These are phyloP conservation scores for Eupeodes corollae DNA, from an alignment of 1,140 invertebrate genomes.

Conservation along the genomic window DNA sequence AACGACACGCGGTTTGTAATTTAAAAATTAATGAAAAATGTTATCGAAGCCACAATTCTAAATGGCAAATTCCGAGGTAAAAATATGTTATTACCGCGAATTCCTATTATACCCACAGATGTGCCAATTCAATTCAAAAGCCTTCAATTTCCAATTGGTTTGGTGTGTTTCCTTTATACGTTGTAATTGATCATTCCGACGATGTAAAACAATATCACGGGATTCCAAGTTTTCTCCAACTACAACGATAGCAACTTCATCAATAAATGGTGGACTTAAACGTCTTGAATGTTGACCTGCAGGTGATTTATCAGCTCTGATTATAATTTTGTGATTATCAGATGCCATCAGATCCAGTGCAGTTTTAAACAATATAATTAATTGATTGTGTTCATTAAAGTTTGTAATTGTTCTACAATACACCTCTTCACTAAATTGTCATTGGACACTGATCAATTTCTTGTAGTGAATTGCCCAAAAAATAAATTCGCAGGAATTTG, in stretches of 20 bases:
- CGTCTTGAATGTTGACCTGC: slow-evolving; percentile 10
- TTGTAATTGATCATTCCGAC: slow-evolving; percentile 3
- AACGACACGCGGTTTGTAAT: no score
- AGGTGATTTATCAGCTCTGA: slow-evolving; percentile 23
- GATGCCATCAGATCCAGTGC: slow-evolving; percentile 23
- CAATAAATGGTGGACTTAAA: slow-evolving; percentile 35
- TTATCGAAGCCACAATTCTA: no score
- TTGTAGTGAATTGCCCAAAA: slow-evolving; percentile 6
- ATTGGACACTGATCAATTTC: no score
- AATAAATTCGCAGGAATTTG: slow-evolving; percentile 3
- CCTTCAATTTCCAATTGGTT: no score
- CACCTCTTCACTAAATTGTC: no score
- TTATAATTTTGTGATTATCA: slow-evolving; percentile 20
- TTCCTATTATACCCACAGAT: no score
- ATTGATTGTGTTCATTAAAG: slow-evolving; percentile 25
- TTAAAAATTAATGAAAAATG: no score
- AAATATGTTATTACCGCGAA: no score
- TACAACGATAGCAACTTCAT: slow-evolving; percentile 37
- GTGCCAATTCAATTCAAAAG: no score
- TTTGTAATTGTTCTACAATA: slow-evolving; percentile 2
- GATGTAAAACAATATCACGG: slow-evolving; percentile 6
- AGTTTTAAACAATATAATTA: slow-evolving; percentile 27
- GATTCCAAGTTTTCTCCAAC: slow-evolving; percentile 16
- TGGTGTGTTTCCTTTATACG: slow-evolving; percentile 24
- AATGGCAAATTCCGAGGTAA: no score